Evolutionary conservation across 2,113 vertebrate genomes (phyloP), one percentile per base, ranked within the genome.

Genomic region (Odocoileus hemionus): DNA sequence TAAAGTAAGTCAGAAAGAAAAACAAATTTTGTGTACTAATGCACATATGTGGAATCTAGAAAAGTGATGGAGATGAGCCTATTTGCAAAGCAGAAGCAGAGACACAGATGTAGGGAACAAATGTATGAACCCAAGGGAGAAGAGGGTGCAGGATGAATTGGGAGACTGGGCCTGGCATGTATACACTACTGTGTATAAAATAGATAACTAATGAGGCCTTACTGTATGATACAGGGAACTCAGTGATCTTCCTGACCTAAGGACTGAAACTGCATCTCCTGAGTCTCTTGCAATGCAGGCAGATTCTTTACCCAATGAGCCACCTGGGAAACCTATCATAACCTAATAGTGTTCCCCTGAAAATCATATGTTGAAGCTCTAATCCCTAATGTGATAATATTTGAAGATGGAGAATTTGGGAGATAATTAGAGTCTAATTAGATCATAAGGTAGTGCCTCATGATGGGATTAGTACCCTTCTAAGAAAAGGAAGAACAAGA

Each of bases 251-350:
- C 67, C 67, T 39, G 67, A 23, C 67, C n/a, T 11, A 12, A 12
- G 67, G 67, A 70, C 67, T 12, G n/a, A 70, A 12, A 10, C 15
- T 19, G n/a, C 19, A 12, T 19, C 67, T 39, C n/a, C 5, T 70
- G 67, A 0, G 0, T 70, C n/a, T 23, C n/a, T 70, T 23, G 67
- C n/a, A 70, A 0, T 12, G 10, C 67, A 70, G 5, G 10, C n/a
- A 70, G 67, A 67, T 36, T 70, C n/a, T 39, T 70, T 23, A 23
- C n/a, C n/a, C n/a, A 39, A 19, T 70, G n/a, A 70, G n/a, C n/a
- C 10, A 11, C n/a, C n/a, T 39, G n/a, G n/a, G n/a, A 39, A 39
- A 2, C 10, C 10, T 23, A 70, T 36, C 9, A 70, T 70, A 36
- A 70, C 2, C 4, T n/a, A 70, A 0, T 43, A 76, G 70, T 14